Conservation (phyloP, 1,140 invertebrate genomes). For the Drosophila guanche region DNA sequence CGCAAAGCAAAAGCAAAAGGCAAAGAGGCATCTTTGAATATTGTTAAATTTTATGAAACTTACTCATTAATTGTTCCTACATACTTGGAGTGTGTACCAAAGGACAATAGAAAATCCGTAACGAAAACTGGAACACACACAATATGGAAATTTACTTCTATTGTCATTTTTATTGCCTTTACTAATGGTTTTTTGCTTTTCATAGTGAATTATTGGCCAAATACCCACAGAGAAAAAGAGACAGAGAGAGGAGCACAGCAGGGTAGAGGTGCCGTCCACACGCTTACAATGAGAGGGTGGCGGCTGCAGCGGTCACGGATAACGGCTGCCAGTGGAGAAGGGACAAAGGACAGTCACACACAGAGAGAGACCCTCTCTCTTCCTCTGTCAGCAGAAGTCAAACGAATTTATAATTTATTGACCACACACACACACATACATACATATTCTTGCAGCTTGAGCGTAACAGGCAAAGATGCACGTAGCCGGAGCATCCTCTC, state of each 20-base stretch:
- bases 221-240: constrained; percentile 38
- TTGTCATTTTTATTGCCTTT: constrained; percentile 80
- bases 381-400: constrained; percentile 64
- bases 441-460: constrained; percentile 68
- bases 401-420: constrained; percentile 81
- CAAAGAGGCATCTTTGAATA: constrained; percentile 29
- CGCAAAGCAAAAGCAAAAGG: neutral
- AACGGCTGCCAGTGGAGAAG: constrained; percentile 51
- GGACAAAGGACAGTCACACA: constrained; percentile 10
- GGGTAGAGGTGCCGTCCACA: constrained; percentile 61
- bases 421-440: constrained; percentile 37
- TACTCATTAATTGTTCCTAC: constrained; percentile 48
- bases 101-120: constrained; percentile 51
- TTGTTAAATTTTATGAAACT: constrained; percentile 54
- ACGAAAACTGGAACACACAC: constrained; percentile 63
- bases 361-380: constrained; percentile 3
- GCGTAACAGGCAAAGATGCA: constrained; percentile 61
- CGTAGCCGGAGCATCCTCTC: constrained; percentile 27
- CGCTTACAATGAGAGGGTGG: constrained; percentile 62
- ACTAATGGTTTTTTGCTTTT: constrained; percentile 79
- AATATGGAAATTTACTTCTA: constrained; percentile 80
- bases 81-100: neutral
- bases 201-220: constrained; percentile 72
- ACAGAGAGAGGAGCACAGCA: neutral
- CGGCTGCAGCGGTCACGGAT: constrained; percentile 76